Evolutionary conservation across 1,140 invertebrate species (phyloP), one percentile per base, ranked within the genome.

Genomic region (Listronotus oregonensis): DNA sequence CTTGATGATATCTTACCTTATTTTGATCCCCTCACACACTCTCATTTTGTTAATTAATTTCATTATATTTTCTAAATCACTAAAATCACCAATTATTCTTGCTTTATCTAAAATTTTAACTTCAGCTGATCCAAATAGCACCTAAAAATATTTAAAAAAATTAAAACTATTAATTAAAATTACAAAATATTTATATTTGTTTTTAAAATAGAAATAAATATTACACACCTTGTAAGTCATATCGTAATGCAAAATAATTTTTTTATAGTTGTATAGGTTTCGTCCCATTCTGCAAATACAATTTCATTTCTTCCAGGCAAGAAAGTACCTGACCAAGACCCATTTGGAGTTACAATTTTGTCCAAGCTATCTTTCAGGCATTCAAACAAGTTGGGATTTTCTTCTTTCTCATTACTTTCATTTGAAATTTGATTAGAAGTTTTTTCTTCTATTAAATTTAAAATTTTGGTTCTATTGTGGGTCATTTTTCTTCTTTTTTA

Each of bases 251-350:
- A 44, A 6, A 14, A 44, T 12, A 44, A 44, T 17, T 44, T 44
- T 44, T 44, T 44, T 44, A 6, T 12, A 14, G 42, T 5, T 5
- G 15, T 44, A 12, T 44, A 44, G 15, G 42, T 44, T 6, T 44
- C 42, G 12, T 44, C 12, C 42, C 42, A 44, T 44, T 44, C 42
- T 6, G 42, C 42, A 44, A 44, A 44, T 5, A 44, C 42, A 14
- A 44, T 12, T 44, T 44, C 42, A 44, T 44, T 44, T 44, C 12
- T n/a, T 44, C 42, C 32, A 34, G 32, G 32, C 5, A 34, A 6
- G 9, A 34, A 34, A 6, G 32, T 34, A 34, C 32, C 32, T 44
- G 42, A n/a, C 42, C 42, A 44, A 4, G 5, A 6, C 42, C 12
- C 12, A 17, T 44, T 44, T 6, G 42, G 42, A 14, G 42, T 44